These are phyloP conservation scores for Phalloptychus januarius DNA, from an alignment of 2,797 vertebrate species.

Conservation along the genomic window DNA sequence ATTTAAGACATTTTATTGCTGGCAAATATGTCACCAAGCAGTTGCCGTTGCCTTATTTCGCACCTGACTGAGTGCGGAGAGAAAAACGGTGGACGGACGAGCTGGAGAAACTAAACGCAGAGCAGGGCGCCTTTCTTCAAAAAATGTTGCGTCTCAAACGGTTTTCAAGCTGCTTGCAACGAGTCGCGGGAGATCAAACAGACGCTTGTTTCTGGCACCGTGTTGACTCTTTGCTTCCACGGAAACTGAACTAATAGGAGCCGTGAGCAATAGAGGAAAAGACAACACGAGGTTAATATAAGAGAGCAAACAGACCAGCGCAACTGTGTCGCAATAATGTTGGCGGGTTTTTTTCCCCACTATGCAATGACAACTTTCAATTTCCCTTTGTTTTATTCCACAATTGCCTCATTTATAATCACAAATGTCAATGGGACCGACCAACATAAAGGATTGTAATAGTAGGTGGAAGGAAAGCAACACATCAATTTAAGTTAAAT, in stretches of 20 bases:
- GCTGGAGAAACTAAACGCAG: background rate
- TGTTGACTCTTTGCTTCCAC: conserved; percentile 45
- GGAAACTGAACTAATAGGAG: conserved; percentile 37
- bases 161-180: conserved; percentile 36
- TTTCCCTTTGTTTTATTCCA: background rate
- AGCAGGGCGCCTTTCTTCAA: conserved; percentile 12
- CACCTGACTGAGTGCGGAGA: conserved; percentile 6
- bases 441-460: background rate
- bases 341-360: background rate
- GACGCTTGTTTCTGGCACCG: conserved; percentile 37
- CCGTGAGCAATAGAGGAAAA: conserved; percentile 6
- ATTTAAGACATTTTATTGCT: too few species aligned
- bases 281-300: conserved; percentile 30
- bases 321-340: conserved; percentile 1
- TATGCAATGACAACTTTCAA: background rate
- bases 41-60: conserved; percentile 7
- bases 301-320: conserved; percentile 19
- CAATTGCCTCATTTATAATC: background rate
- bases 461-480: background rate
- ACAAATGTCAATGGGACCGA: background rate
- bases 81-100: conserved; percentile 1
- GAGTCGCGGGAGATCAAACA: conserved; percentile 41
- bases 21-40: too few species aligned
- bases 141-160: background rate
- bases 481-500: too few species aligned